Evolutionary conservation across 2,797 vertebrate species (phyloP).

Genomic region (Bradypodion ventrale): DNA sequence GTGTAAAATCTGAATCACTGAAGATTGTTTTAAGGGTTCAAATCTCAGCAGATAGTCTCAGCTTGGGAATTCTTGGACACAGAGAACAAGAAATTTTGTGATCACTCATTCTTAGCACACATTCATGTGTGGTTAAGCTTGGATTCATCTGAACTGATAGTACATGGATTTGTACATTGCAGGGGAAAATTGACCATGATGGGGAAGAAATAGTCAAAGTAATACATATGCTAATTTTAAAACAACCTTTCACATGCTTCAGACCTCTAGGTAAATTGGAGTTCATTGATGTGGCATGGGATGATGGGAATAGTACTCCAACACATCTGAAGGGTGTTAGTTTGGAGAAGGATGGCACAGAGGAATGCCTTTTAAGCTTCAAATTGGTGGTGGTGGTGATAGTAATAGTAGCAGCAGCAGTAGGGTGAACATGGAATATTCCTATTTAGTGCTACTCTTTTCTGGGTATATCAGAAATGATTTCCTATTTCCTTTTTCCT

Average conservation of each 20-base stretch:
- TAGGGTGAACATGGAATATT: no score
- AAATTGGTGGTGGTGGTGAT: not conserved
- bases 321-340: not conserved
- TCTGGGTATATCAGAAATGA: no score
- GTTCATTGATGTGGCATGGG: not conserved
- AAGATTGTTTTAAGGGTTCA: no score
- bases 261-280: not conserved
- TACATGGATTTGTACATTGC: not conserved
- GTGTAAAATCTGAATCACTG: no score
- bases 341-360: not conserved
- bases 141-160: not conserved
- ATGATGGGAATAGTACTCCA: not conserved
- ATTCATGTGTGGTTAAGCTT: not conserved
- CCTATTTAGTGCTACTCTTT: no score
- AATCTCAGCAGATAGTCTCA: no score
- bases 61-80: no score
- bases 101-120: not conserved
- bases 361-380: not conserved
- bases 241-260: no score
- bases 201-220: not conserved
- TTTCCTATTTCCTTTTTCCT: no score
- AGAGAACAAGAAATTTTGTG: no score
- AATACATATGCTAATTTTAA: not conserved
- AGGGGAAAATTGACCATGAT: no score
- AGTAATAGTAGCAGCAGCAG: no score